Conservation (phyloP, 2,888 invertebrate genomes). For the Ormyrus labotus region DNA sequence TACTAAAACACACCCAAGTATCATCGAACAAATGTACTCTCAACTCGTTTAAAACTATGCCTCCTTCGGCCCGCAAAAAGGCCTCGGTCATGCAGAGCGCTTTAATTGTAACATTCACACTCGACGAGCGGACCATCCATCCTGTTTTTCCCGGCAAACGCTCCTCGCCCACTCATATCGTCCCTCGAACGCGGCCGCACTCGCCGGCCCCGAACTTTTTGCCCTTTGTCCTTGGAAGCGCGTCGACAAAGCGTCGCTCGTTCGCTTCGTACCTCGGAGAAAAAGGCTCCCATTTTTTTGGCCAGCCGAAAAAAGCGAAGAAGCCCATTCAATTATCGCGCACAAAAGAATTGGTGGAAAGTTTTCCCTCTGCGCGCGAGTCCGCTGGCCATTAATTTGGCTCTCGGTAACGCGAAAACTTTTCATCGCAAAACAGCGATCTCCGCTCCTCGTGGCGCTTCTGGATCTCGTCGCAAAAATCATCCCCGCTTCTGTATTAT, state of each 20-base stretch:
- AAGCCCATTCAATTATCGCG: slow-evolving; percentile 55
- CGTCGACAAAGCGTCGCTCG: no score
- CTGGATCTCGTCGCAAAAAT: not conserved
- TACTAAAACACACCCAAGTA: no score
- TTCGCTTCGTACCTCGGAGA: no score
- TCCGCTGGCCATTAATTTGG: slow-evolving; percentile 55
- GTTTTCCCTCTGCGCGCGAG: slow-evolving; percentile 47
- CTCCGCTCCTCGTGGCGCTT: slow-evolving; percentile 45
- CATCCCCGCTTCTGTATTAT: not conserved
- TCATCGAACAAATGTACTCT: no score
- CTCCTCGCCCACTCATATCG: no score
- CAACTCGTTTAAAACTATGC: no score
- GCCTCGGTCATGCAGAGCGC: no score
- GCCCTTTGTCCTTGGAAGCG: not conserved
- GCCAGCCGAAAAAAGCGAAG: not conserved
- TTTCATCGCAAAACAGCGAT: slow-evolving; percentile 56
- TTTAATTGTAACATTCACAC: not conserved
- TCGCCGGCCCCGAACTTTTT: not conserved
- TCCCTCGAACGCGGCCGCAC: no score
- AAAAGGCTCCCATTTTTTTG: slow-evolving; percentile 24
- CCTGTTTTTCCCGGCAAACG: no score
- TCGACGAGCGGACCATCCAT: no score
- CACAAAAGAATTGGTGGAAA: slow-evolving; percentile 54
- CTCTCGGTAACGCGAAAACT: slow-evolving; percentile 51
- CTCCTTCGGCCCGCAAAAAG: no score